Evolutionary conservation across 2,113 vertebrate species (phyloP).

Genomic region (Capreolus pygargus): DNA sequence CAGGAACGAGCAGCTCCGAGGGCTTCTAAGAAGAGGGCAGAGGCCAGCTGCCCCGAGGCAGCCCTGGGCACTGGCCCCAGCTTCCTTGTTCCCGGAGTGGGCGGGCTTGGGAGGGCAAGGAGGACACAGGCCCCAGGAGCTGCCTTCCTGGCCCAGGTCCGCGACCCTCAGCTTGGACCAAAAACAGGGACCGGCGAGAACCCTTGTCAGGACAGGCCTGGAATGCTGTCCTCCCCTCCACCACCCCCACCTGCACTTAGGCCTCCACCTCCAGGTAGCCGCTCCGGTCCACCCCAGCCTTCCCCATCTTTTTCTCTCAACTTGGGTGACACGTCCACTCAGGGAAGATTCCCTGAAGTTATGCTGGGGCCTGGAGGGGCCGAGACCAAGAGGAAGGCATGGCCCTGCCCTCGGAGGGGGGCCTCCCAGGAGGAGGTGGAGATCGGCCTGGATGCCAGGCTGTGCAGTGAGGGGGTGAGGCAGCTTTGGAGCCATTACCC

Average conservation of each 20-base stretch:
- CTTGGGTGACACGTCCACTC: background rate
- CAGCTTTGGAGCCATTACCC: rapidly evolving
- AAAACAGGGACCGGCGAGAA: background rate
- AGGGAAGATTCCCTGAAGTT: background rate
- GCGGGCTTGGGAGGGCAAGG: background rate
- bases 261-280: slow-evolving; percentile 39
- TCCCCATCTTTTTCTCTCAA: background rate
- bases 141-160: background rate
- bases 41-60: slow-evolving; percentile 49
- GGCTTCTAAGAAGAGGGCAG: slow-evolving; percentile 64
- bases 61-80: slow-evolving; percentile 37
- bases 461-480: background rate
- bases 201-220: background rate
- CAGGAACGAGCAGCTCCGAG: background rate
- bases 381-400: background rate
- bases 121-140: background rate
- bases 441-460: background rate
- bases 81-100: slow-evolving; percentile 60
- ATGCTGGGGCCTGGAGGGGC: background rate
- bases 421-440: background rate
- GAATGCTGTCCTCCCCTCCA: background rate
- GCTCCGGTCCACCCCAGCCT: background rate
- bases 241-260: background rate
- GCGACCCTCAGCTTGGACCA: background rate
- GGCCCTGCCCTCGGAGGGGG: background rate